These are phyloP conservation scores for Yoshiicerus persimilis DNA, from an alignment of 1,140 invertebrate genomes.

Conservation along the genomic window DNA sequence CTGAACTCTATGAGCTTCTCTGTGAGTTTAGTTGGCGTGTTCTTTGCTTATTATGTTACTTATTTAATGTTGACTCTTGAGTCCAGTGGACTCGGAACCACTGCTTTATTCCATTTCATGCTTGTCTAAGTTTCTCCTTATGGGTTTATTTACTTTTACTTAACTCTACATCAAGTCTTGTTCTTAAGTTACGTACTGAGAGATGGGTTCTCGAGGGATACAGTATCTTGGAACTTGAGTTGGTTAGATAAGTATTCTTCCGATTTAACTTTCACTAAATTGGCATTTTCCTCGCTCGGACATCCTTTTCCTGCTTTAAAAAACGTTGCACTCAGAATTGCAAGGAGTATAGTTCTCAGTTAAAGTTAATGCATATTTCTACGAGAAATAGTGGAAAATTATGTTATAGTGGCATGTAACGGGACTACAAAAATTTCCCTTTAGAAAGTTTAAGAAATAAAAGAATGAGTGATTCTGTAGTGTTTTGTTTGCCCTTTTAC, in stretches of 20 bases:
- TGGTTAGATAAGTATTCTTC: background rate
- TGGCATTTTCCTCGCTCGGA: background rate
- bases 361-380: too few species aligned
- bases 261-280: background rate
- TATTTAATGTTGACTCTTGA: background rate
- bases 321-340: too few species aligned
- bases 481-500: too few species aligned
- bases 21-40: background rate
- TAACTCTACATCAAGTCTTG: background rate
- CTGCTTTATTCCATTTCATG: background rate
- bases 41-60: background rate
- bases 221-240: background rate
- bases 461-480: too few species aligned
- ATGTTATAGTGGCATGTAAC: too few species aligned
- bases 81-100: background rate
- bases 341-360: too few species aligned
- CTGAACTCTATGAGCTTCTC: too few species aligned
- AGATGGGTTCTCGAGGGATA: background rate
- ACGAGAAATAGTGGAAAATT: too few species aligned
- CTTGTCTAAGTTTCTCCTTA: background rate
- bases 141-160: conserved; percentile 13
- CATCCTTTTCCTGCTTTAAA: background rate
- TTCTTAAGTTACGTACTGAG: background rate
- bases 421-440: too few species aligned
- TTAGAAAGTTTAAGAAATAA: too few species aligned